These are phyloP conservation scores for Camponotus vicinus DNA, from an alignment of 1,140 invertebrate species.

Conservation along the genomic window DNA sequence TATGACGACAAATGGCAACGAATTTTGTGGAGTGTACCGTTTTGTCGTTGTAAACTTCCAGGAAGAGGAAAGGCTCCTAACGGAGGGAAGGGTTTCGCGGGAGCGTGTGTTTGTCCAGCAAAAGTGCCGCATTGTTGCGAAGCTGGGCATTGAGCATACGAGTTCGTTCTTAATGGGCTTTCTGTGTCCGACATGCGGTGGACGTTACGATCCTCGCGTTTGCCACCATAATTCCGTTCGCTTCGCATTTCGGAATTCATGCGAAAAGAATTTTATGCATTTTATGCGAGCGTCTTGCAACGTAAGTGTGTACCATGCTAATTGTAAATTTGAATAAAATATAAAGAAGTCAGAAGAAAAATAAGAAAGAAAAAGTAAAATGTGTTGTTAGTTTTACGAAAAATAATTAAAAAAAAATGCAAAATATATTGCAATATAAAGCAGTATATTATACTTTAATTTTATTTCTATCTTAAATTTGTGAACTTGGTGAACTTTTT, in stretches of 20 bases:
- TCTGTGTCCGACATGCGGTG: conserved; percentile 55
- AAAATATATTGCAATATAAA: not conserved
- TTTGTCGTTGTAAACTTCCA: conserved; percentile 49
- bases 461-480: not conserved
- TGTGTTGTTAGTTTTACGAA: not conserved
- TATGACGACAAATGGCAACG: conserved; percentile 53
- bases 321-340: conserved; percentile 25
- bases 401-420: not conserved
- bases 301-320: not conserved
- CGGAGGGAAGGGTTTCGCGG: conserved; percentile 4
- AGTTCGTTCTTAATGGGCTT: conserved; percentile 63
- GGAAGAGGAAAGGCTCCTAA: conserved; percentile 24
- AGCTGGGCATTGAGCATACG: conserved; percentile 54
- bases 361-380: not conserved
- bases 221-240: conserved; percentile 40
- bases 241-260: conserved; percentile 30
- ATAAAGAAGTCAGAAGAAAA: not conserved
- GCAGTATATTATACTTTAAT: not conserved
- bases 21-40: conserved; percentile 55
- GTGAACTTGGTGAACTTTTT: no score
- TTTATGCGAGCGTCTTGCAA: not conserved
- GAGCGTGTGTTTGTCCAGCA: conserved; percentile 48
- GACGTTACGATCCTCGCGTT: conserved; percentile 2
- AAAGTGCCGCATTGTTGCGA: conserved; percentile 60
- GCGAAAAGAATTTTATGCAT: conserved; percentile 30